Conservation (phyloP, 2,797 vertebrate genomes). For the Anolis apletophallus region DNA sequence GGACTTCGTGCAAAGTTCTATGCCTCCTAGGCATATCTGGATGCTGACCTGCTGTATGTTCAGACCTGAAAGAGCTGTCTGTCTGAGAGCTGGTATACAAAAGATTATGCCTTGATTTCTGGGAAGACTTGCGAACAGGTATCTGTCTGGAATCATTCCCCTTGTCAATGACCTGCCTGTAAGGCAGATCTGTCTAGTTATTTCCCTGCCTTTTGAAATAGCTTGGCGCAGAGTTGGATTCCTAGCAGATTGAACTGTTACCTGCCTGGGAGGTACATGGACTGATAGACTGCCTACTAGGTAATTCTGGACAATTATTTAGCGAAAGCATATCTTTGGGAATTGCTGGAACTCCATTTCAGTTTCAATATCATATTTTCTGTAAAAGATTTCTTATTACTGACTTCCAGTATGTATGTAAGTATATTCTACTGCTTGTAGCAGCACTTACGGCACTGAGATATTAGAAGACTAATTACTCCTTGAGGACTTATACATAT, state of each 20-base stretch:
- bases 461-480: not conserved
- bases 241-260: conserved; percentile 56
- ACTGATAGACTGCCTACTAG: conserved; percentile 62
- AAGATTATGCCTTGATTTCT: conserved; percentile 68
- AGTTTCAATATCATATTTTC: conserved; percentile 55
- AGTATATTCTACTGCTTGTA: not conserved
- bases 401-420: not conserved
- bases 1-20: conserved; percentile 20
- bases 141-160: conserved; percentile 63
- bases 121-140: conserved; percentile 60
- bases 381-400: conserved; percentile 33
- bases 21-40: conserved; percentile 59
- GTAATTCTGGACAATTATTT: conserved; percentile 70
- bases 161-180: conserved; percentile 73
- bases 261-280: conserved; percentile 64
- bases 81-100: conserved; percentile 50
- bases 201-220: conserved; percentile 74
- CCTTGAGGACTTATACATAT: not conserved
- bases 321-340: conserved; percentile 51
- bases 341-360: conserved; percentile 31
- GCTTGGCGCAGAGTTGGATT: conserved; percentile 55
- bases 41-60: conserved; percentile 60
- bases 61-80: conserved; percentile 46
- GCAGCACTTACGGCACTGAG: not conserved
- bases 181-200: conserved; percentile 77